These are phyloP conservation scores for Hepsetus odoe DNA, from an alignment of 2,113 vertebrate species.

Conservation along the genomic window DNA sequence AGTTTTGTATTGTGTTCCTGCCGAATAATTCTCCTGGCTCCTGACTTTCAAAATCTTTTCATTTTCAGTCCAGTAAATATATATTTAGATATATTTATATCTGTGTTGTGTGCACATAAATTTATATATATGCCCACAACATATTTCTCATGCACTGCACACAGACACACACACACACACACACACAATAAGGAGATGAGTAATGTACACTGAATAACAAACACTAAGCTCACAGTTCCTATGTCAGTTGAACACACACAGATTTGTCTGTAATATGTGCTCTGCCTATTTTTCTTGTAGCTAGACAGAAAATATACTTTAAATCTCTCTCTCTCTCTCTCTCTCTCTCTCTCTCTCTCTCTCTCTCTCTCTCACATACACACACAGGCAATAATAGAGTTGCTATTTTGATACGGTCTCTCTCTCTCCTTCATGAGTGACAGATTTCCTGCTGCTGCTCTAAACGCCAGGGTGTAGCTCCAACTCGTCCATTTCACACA, in stretches of 20 bases:
- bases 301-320: not conserved
- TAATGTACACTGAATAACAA: not conserved
- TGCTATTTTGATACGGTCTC: not conserved
- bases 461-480: slow-evolving; percentile 10
- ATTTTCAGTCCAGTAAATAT: too few species aligned
- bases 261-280: not conserved
- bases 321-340: not conserved
- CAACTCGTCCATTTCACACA: slow-evolving; percentile 40
- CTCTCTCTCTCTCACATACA: not conserved
- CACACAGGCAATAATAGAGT: not conserved
- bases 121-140: too few species aligned
- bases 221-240: not conserved
- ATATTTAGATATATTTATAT: too few species aligned
- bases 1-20: too few species aligned
- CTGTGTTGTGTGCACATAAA: too few species aligned
- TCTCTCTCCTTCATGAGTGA: slow-evolving; percentile 18
- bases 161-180: not conserved
- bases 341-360: slow-evolving; percentile 15
- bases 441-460: slow-evolving; percentile 41
- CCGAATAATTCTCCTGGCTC: too few species aligned
- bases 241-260: not conserved
- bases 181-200: not conserved
- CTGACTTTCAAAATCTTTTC: too few species aligned
- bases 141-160: not conserved
- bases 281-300: not conserved